Evolutionary conservation across 30 jellyfish, hydroid and myxozoan species (phyloP).

Genomic region (Chrysaora quinquecirrha): DNA sequence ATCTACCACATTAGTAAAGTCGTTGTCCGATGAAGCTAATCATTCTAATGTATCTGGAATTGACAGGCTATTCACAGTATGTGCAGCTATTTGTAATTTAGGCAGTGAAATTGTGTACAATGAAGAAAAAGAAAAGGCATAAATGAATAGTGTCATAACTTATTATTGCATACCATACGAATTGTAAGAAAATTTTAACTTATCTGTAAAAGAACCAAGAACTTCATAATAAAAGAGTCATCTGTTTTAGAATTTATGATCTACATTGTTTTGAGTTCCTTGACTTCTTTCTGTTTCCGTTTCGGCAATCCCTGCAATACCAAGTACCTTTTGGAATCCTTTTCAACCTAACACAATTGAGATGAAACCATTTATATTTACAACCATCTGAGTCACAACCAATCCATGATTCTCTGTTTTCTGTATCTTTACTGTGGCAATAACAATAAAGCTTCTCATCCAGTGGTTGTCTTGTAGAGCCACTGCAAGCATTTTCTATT

Average conservation of each 20-base stretch:
- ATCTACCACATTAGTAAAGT: background rate
- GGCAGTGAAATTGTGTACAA: background rate
- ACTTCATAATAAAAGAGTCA: background rate
- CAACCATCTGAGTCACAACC: constrained; percentile 35
- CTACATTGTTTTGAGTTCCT: background rate
- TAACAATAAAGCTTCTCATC: background rate
- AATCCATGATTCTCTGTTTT: constrained; percentile 1
- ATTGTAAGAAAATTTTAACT: background rate
- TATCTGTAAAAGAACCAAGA: background rate
- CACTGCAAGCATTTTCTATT: background rate
- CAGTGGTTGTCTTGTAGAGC: background rate
- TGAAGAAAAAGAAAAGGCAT: background rate
- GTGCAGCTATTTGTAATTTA: background rate
- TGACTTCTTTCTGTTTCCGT: background rate
- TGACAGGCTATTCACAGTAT: background rate
- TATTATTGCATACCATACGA: background rate
- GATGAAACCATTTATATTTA: constrained; percentile 17
- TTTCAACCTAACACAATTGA: background rate
- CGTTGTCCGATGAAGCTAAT: background rate
- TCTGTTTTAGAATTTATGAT: background rate
- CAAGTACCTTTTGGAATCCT: constrained; percentile 12
- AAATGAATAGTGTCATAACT: background rate
- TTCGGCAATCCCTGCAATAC: constrained; percentile 3
- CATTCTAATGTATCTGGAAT: background rate
- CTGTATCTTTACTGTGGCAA: background rate